Evolutionary conservation across 2,113 vertebrate species (phyloP).

Genomic region (Percopsis transmontana): DNA sequence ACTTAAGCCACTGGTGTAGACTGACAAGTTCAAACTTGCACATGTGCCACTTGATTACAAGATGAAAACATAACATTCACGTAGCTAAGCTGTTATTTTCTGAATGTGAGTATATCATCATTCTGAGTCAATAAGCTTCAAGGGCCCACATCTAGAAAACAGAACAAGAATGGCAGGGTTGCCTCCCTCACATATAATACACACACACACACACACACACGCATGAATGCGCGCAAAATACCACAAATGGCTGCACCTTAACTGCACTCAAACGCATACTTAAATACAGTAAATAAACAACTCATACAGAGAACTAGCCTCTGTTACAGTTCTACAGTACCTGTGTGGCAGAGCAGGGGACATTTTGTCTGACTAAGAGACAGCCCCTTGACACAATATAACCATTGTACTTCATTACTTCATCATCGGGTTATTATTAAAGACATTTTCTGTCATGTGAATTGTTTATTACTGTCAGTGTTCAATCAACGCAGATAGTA

Average conservation of each 20-base stretch:
- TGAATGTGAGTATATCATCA: conserved; percentile 20
- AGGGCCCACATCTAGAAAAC: conserved; percentile 7
- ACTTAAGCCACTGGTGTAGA: not conserved
- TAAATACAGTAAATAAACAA: conserved; percentile 5
- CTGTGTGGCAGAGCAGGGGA: conserved; percentile 7
- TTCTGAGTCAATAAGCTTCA: conserved; percentile 13
- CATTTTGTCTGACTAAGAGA: not conserved
- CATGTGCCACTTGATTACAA: conserved; percentile 33
- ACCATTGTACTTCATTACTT: not conserved
- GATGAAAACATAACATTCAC: conserved; percentile 28
- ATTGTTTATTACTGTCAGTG: no score
- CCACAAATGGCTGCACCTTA: conserved; percentile 4
- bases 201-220: conserved; percentile 15
- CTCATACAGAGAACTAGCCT: conserved; percentile 8
- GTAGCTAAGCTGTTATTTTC: conserved; percentile 18
- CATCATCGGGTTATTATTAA: not conserved
- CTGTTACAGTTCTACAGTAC: conserved; percentile 6
- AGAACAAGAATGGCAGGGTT: not conserved
- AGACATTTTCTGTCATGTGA: no score
- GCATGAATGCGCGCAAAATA: not conserved
- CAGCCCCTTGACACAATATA: not conserved
- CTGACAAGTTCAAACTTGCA: conserved; percentile 43
- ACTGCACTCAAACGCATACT: conserved; percentile 12
- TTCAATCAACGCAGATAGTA: not conserved
- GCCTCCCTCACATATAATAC: not conserved